phyloP scores from a whole-genome alignment of 2,888 invertebrate species.

The Volucella zonaria region DNA sequence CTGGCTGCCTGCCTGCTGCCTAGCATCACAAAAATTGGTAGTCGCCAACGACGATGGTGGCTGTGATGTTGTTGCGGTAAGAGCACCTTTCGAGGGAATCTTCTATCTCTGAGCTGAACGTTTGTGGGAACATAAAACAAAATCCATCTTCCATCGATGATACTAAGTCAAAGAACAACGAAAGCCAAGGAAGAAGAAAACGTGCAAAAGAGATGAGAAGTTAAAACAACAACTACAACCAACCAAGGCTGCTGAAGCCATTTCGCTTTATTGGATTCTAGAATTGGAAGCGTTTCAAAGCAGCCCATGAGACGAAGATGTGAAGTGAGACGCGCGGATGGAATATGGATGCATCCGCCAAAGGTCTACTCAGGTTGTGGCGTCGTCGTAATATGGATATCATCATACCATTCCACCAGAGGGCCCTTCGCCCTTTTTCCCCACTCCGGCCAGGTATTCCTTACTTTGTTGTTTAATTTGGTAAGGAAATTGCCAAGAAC shows the following conservation, averaged over 20 bases:
- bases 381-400: constrained; percentile 1
- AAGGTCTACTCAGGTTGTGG: constrained; percentile 65
- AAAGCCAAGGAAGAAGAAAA: constrained; percentile 59
- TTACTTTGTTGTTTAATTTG: constrained; percentile 67
- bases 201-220: constrained; percentile 37
- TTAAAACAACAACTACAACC: constrained; percentile 26
- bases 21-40: constrained; percentile 26
- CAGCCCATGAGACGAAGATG: constrained; percentile 41
- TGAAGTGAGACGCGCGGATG: constrained; percentile 46
- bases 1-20: constrained; percentile 4
- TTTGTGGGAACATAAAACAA: constrained; percentile 13
- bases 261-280: constrained; percentile 72
- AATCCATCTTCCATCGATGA: constrained; percentile 30
- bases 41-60: constrained; percentile 6
- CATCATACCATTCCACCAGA: too few species aligned
- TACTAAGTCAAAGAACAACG: constrained; percentile 55
- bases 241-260: constrained; percentile 47
- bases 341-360: constrained; percentile 51
- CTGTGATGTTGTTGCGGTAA: constrained; percentile 50
- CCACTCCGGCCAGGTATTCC: constrained; percentile 20
- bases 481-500: constrained; percentile 70
- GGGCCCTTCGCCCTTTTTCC: constrained; percentile 56
- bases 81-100: constrained; percentile 58
- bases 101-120: constrained; percentile 44
- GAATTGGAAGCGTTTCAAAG: constrained; percentile 68